Evolutionary conservation across 2,113 vertebrate genomes (phyloP), one percentile per base, ranked within the genome.

Genomic region (Nesogale talazaci): DNA sequence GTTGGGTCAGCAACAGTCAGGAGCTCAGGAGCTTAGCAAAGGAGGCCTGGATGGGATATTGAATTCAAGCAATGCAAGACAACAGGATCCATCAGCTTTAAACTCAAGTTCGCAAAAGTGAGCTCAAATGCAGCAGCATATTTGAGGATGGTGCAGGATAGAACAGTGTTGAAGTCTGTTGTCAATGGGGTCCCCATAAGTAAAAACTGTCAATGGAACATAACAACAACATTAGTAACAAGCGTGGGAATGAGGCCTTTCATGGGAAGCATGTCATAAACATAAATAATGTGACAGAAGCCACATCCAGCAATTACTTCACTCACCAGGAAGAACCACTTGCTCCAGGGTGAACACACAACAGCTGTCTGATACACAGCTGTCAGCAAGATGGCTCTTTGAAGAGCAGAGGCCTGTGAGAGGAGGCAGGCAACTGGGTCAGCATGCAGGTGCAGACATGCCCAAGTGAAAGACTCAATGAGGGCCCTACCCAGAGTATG

Each of bases 291-390:
- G 25, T 31, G 75, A 69, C 63, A 65, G 46, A 31, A 89, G 34
- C 17, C 31, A 11, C 29, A 23, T 25, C 34, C 0, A 52, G 75
- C 75, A n/a, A 59, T n/a, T 23, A 1, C 27, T 22, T 61, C 22
- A 0, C 63, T 25, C 61, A 0, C 69, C 11, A 19, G 4, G 2
- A n/a, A 52, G 69, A 0, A 22, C 63, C 0, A 0, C 2, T 36
- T 0, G 0, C 56, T 57, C 25, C 1, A 0, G 46, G n/a, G 74
- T 38, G 59, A n/a, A 20, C 56, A n/a, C 0, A 29, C 25, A 27
- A 4, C 76, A 57, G 65, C 81, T 83, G 57, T 63, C 72, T 63
- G 59, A 22, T 2, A 0, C 34, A 0, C 27, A 2, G 42, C 38
- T 20, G 0, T 11, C 0, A 6, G 59, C 61, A 27, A 27, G 83